Base-by-base conservation (phyloP, 2,113 vertebrate genomes). In the Oryzias javanicus region DNA sequence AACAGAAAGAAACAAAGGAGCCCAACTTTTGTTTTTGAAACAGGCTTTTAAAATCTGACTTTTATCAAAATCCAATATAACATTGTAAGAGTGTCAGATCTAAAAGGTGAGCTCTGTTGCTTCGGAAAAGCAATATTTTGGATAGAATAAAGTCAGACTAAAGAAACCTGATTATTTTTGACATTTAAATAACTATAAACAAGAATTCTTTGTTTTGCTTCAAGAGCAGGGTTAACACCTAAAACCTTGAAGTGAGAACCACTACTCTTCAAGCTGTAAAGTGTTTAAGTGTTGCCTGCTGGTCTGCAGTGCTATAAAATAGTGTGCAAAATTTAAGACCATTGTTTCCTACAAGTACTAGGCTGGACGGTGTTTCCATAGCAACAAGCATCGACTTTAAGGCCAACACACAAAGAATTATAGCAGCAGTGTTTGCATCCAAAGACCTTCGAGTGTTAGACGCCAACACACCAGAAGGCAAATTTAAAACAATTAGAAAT, bases 311-410 rank as follows among this genome's bases (percentile, higher is more conserved):
- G 62, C 76, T 54, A 82, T 74, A 80, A 74, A 79, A 79, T 62
- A 67, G 57, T 54, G 68, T 74, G 70, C 63, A 87, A 78, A 82
- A 88, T 78, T 75, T 78, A 77, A 81, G 69, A 77, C 80, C 60
- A 77, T 85, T 80, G 84, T 83, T 80, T 72, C 69, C 68, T 55
- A 62, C 76, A 75, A 81, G 63, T 66, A 79, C 65, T 81, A 71
- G 77, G 74, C 58, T 59, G 78, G 83, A n/a, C 46, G 72, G 75
- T 60, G 89, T 91, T 90, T 83, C 91, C 88, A 91, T 91, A 84
- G 90, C 88, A 91, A 92, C 91, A 84, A 81, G 74, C 71, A 51
- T 49, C 27, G 69, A 76, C 80, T 86, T 88, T 81, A 89, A 86
- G 82, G 79, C 79, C 62, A 78, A 84, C 51, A 75, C 80, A 74